These are phyloP conservation scores for Hydraecia micacea DNA, from an alignment of 2,888 invertebrate genomes.

Conservation along the genomic window DNA sequence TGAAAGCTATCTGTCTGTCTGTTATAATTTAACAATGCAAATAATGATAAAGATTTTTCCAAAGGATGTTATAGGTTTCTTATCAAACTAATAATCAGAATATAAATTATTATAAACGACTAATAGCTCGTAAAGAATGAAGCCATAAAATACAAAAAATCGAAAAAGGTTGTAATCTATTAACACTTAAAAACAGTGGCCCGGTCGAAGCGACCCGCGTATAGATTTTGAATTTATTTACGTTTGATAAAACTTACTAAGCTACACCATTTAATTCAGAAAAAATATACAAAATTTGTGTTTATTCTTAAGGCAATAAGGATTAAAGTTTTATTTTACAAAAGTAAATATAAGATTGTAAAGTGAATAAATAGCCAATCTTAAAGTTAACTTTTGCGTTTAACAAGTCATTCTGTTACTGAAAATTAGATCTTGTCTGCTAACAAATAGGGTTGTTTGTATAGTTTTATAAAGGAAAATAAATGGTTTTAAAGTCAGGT, in stretches of 20 bases:
- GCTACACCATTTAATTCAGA: slow-evolving; percentile 4
- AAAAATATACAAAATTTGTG: slow-evolving; percentile 12
- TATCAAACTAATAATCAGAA: slow-evolving; percentile 34
- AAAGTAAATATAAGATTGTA: slow-evolving; percentile 49
- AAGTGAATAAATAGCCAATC: slow-evolving; percentile 55
- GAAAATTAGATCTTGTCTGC: slow-evolving; percentile 63
- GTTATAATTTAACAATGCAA: background rate
- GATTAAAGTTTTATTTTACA: slow-evolving; percentile 5
- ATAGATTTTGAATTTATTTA: slow-evolving; percentile 86
- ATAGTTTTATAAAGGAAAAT: slow-evolving; percentile 20
- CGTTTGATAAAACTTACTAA: slow-evolving; percentile 70
- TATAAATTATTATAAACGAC: slow-evolving; percentile 40
- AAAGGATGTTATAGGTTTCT: slow-evolving; percentile 9
- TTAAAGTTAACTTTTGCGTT: slow-evolving; percentile 24
- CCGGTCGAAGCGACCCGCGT: slow-evolving; percentile 76
- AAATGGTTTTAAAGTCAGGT: slow-evolving; percentile 72
- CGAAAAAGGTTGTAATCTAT: slow-evolving; percentile 76
- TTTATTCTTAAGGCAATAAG: slow-evolving; percentile 40
- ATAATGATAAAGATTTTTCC: background rate
- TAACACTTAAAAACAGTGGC: slow-evolving; percentile 87
- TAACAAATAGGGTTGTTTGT: slow-evolving; percentile 46
- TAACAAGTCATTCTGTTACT: background rate
- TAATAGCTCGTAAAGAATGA: slow-evolving; percentile 68
- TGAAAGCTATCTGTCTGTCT: no score
- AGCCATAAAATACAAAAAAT: slow-evolving; percentile 74